phyloP scores from a whole-genome alignment of 1,140 invertebrate genomes.

The Macrosteles quadrilineatus region DNA sequence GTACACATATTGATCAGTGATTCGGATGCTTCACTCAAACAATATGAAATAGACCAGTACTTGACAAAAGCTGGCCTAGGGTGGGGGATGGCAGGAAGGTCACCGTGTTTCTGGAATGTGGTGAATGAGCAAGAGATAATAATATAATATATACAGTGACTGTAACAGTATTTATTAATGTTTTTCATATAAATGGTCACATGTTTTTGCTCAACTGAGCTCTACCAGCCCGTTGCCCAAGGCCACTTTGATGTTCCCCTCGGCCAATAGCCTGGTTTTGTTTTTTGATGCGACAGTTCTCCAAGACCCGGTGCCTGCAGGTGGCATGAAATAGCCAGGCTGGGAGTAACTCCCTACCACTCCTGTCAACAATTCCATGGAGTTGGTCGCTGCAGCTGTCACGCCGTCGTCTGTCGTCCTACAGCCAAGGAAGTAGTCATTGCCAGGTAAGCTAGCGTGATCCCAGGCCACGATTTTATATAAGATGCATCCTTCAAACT shows the following conservation, averaged over 20 bases:
- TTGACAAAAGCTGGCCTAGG: no score
- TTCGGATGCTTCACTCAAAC: no score
- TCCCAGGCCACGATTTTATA: constrained; percentile 25
- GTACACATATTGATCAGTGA: no score
- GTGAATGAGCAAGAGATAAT: no score
- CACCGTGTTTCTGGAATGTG: no score
- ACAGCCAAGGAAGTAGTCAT: neutral
- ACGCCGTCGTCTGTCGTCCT: constrained; percentile 17
- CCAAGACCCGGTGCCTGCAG: neutral
- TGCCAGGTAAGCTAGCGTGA: constrained; percentile 4
- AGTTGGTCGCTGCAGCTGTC: constrained; percentile 21
- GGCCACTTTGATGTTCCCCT: constrained; percentile 2
- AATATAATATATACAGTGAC: no score
- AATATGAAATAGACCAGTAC: no score
- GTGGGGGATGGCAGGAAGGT: no score
- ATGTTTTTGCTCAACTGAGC: no score
- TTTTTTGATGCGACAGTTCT: neutral
- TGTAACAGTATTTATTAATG: no score
- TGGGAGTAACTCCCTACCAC: neutral
- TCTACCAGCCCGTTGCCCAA: neutral
- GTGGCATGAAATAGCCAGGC: constrained; percentile 1
- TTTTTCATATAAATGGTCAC: no score
- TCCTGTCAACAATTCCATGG: constrained; percentile 4
- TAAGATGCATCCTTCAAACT: constrained; percentile 6
- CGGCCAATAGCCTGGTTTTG: neutral